phyloP scores from a whole-genome alignment of 2,797 vertebrate genomes.

The Lerista edwardsae region DNA sequence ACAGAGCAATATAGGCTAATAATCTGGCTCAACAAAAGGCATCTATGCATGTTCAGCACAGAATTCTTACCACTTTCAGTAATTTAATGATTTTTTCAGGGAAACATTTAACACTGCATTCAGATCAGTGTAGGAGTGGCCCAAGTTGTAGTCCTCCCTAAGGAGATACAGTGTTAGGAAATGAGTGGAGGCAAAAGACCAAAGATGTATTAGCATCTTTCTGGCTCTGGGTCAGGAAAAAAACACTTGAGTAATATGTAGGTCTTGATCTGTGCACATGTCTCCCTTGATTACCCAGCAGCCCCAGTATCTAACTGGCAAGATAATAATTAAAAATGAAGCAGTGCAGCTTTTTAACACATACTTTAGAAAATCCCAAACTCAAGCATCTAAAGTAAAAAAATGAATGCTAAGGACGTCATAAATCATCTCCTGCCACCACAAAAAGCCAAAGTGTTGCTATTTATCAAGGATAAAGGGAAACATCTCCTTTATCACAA shows the following conservation, averaged over 20 bases:
- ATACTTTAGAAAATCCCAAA: constrained; percentile 17
- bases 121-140: neutral
- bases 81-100: neutral
- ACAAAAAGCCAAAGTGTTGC: neutral
- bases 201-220: neutral
- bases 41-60: too few relatives aligned
- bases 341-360: neutral
- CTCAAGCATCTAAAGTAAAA: neutral
- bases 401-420: constrained; percentile 2
- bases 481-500: constrained; percentile 17
- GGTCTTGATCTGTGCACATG: neutral
- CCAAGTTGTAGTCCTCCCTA: neutral
- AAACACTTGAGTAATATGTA: neutral
- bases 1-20: too few relatives aligned
- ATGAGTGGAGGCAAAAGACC: neutral
- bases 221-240: neutral
- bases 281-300: neutral
- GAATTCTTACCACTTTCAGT: neutral
- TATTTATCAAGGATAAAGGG: constrained; percentile 15
- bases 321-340: neutral
- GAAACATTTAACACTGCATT: neutral
- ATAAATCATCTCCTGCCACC: constrained; percentile 13
- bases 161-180: neutral
- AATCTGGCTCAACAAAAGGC: too few relatives aligned
- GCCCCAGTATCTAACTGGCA: neutral